Evolutionary conservation across 2,888 invertebrate genomes (phyloP), one percentile per base, ranked within the genome.

Genomic region (Heliconius hortense): DNA sequence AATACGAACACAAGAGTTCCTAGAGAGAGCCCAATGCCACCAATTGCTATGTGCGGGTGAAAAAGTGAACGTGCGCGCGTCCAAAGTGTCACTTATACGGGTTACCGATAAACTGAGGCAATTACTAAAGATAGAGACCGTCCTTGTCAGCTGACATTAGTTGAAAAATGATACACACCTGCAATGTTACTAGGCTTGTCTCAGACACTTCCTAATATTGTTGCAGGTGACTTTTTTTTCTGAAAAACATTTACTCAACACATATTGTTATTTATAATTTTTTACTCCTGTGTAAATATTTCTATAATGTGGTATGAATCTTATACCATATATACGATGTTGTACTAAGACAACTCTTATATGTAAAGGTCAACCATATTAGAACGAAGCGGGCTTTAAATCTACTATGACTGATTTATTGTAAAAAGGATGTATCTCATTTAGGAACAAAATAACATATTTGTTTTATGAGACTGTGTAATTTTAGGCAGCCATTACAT

Each of bases 71-170:
- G 96, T 97, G 75, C 95, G 97, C 76, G 96, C 96, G 64, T 96
- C 97, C 70, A 97, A 97, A 89, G 96, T 97, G 82, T 96, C 96
- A 72, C 95, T 98, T 75, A 96, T 98, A 81, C 96, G 96, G 86
- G 97, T 97, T 92, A 97, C 97, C 82, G 97, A 97, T 84, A 96
- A 96, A 88, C 96, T 98, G 81, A 95, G 96, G 84, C 96, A 97
- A 90, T 95, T 98, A 86, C 95, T 98, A 84, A 97, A 96, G 87
- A 96, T 97, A 77, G 97, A 97, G 91, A 96, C 96, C 79, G 95
- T 77, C 71, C 77, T 77, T 43, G 76, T 77, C 71, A 77, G 77
- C 77, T 79, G 79, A 79, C 79, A 79, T 76, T 79, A 79, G 73
- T 66, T 66, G 43, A 43, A 75, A 56, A 62, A 26, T 60, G 13